A percentile compares a stretch with the other conserved stretches of the same genome.
Conservation (phyloP, 2,113 vertebrate species). For the Apaloderma vittatum region DNA sequence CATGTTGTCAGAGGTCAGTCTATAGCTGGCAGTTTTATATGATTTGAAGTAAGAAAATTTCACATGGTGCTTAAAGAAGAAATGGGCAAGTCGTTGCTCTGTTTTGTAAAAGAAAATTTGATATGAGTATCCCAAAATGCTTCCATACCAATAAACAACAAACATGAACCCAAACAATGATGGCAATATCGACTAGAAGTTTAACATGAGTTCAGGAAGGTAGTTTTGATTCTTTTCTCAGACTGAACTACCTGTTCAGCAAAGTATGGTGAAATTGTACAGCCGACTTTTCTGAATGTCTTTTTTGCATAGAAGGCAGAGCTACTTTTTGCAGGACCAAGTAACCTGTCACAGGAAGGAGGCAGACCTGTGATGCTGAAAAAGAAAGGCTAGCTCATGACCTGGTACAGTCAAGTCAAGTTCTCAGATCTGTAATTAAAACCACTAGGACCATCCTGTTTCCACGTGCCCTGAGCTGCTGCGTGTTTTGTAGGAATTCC, state of each 20-base stretch:
- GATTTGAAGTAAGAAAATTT: neutral
- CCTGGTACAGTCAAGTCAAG: neutral
- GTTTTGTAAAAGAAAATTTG: neutral
- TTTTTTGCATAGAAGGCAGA: neutral
- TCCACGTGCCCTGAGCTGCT: neutral
- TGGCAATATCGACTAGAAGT: neutral
- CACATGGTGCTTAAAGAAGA: neutral
- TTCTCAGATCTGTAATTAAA: neutral
- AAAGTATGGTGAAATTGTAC: neutral
- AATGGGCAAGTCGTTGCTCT: neutral
- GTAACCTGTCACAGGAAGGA: neutral
- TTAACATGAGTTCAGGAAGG: neutral
- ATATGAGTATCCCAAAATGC: neutral
- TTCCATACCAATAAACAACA: neutral
- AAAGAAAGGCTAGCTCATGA: neutral
- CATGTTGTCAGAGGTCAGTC: neutral
- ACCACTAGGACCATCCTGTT: neutral
- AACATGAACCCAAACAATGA: accelerated
- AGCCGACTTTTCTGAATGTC: neutral
- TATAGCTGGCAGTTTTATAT: neutral
- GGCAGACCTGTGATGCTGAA: neutral
- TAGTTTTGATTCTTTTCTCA: neutral
- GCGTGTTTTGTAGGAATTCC: neutral
- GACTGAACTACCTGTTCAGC: neutral
- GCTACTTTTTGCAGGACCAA: neutral